A percentile compares a stretch with the other conserved stretches of the same genome.
Conservation (phyloP, 2,797 vertebrate species). For the Artibeus jamaicensis region DNA sequence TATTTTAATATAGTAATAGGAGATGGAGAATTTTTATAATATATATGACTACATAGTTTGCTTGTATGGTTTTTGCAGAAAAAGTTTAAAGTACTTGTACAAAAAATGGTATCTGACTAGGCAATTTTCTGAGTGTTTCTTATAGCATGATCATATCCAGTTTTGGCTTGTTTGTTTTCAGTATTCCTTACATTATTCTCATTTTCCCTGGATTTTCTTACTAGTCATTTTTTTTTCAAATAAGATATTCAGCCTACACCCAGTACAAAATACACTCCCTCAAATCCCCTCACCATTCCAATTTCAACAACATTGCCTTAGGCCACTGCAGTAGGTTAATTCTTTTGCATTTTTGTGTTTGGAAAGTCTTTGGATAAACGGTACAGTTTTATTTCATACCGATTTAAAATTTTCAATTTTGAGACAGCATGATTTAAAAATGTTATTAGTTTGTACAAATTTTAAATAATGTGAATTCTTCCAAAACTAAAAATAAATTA, state of each 20-base stretch:
- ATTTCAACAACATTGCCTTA: not conserved
- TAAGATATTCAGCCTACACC: not conserved
- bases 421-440: not conserved
- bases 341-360: not conserved
- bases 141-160: not conserved
- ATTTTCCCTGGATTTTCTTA: not conserved
- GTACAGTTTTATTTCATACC: not conserved
- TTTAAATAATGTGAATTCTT: not conserved
- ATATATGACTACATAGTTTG: not conserved
- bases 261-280: not conserved
- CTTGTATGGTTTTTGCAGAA: not conserved
- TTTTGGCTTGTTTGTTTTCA: not conserved
- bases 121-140: not conserved
- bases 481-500: not conserved
- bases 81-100: not conserved
- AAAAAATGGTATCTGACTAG: not conserved
- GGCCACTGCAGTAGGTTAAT: not conserved
- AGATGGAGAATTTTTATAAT: not conserved
- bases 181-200: not conserved
- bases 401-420: constrained; percentile 7
- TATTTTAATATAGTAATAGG: not conserved
- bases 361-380: not conserved
- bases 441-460: not conserved
- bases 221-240: not conserved
- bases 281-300: not conserved